Conservation (phyloP, 2,888 invertebrate species). For the Stramonita haemastoma region DNA sequence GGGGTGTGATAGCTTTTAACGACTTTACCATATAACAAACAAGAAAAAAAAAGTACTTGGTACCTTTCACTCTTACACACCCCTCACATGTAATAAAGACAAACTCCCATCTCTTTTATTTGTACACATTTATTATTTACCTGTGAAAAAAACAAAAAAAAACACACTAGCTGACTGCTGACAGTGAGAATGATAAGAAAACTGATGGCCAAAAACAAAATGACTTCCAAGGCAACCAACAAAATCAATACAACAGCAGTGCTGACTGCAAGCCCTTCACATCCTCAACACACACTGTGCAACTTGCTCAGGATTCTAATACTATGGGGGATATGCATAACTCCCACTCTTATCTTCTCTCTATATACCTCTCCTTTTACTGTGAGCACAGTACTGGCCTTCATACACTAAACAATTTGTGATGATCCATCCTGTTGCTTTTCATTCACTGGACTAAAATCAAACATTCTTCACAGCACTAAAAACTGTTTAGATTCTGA, state of each 20-base stretch:
- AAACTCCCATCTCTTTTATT: background rate
- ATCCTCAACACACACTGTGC: background rate
- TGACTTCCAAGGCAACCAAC: slow-evolving; percentile 21
- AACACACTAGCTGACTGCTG: slow-evolving; percentile 32
- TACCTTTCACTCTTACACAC: background rate
- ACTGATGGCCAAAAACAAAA: background rate
- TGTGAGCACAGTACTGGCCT: no score
- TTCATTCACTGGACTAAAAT: no score
- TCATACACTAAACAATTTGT: no score
- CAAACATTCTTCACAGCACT: no score
- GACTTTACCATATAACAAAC: background rate
- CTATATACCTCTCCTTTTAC: no score
- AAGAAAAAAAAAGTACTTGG: background rate
- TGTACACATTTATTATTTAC: slow-evolving; percentile 32
- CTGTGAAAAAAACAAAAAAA: slow-evolving; percentile 26
- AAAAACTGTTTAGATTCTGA: no score
- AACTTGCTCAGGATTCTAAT: background rate
- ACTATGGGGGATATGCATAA: background rate
- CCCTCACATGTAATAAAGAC: background rate
- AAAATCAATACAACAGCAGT: slow-evolving; percentile 9
- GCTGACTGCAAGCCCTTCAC: slow-evolving; percentile 23
- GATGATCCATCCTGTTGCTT: no score
- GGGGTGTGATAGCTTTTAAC: no score
- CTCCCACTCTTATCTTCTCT: no score
- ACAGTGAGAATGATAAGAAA: slow-evolving; percentile 3